Conservation (phyloP, 2,113 vertebrate species). For the Tetrax tetrax region DNA sequence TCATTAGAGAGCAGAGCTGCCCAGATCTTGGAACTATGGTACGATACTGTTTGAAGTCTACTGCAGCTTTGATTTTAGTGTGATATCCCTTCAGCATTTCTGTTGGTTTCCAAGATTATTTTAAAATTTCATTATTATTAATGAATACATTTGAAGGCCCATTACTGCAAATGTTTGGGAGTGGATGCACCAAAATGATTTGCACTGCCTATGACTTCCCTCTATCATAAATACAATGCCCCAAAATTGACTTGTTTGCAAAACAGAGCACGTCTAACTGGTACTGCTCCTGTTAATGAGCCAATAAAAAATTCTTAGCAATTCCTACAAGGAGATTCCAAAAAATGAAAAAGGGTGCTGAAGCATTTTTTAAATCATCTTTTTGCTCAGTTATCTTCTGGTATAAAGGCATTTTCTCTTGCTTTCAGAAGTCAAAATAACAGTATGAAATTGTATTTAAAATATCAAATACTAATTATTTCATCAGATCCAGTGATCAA, state of each 20-base stretch:
- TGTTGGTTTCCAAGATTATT: background rate
- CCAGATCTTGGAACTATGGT: background rate
- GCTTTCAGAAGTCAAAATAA: conserved; percentile 7
- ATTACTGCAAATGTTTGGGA: background rate
- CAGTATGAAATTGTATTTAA: background rate
- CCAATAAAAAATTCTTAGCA: background rate
- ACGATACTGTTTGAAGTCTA: background rate
- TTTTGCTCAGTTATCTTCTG: background rate
- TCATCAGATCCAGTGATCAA: conserved; percentile 55
- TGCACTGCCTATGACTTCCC: background rate
- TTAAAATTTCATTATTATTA: background rate
- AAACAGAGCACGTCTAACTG: background rate
- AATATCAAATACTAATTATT: conserved; percentile 66
- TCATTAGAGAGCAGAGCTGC: background rate
- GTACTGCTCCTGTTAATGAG: background rate
- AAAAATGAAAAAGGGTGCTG: background rate
- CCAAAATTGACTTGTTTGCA: background rate
- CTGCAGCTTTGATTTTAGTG: background rate
- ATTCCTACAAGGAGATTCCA: background rate
- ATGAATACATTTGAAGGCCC: background rate
- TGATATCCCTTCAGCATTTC: background rate
- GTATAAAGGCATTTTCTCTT: background rate
- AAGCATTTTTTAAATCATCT: background rate
- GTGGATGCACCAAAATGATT: background rate
- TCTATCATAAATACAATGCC: background rate